These are phyloP conservation scores for Apamea monoglypha DNA, from an alignment of 2,888 invertebrate species.

Conservation along the genomic window DNA sequence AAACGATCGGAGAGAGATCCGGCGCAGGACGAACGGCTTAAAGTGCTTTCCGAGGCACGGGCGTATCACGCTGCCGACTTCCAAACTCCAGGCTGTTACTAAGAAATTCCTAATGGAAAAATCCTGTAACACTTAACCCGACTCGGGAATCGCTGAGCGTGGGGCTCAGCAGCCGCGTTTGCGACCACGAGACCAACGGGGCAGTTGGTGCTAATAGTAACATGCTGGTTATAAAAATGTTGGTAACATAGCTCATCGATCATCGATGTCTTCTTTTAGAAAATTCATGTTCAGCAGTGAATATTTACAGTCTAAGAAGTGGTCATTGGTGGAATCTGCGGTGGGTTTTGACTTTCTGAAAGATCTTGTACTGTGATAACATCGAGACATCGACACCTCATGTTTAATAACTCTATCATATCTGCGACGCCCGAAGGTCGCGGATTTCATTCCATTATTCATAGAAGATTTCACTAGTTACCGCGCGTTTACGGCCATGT, in stretches of 20 bases:
- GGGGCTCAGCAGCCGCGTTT: too few species aligned
- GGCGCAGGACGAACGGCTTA: too few species aligned
- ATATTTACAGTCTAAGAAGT: not conserved
- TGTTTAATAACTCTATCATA: slow-evolving; percentile 57
- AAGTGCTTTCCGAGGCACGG: too few species aligned
- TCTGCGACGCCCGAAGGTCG: slow-evolving; percentile 48
- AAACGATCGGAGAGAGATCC: too few species aligned
- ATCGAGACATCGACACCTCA: slow-evolving; percentile 48
- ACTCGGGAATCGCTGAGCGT: too few species aligned
- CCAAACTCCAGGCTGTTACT: too few species aligned
- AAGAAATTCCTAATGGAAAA: too few species aligned
- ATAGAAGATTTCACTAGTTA: slow-evolving; percentile 4
- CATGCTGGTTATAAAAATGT: not conserved
- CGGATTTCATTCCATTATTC: too few species aligned
- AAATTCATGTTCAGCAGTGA: not conserved
- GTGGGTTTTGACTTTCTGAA: slow-evolving; percentile 41
- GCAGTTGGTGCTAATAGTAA: not conserved
- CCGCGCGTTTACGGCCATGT: not conserved
- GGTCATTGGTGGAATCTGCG: not conserved
- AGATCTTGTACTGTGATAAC: slow-evolving; percentile 5
- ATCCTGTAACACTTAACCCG: too few species aligned
- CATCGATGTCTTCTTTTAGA: not conserved
- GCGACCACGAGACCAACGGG: too few species aligned
- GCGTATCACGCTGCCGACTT: too few species aligned
- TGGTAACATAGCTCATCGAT: not conserved